Evolutionary conservation across 2,113 vertebrate genomes (phyloP).

Genomic region (Notarius lentiginosus): DNA sequence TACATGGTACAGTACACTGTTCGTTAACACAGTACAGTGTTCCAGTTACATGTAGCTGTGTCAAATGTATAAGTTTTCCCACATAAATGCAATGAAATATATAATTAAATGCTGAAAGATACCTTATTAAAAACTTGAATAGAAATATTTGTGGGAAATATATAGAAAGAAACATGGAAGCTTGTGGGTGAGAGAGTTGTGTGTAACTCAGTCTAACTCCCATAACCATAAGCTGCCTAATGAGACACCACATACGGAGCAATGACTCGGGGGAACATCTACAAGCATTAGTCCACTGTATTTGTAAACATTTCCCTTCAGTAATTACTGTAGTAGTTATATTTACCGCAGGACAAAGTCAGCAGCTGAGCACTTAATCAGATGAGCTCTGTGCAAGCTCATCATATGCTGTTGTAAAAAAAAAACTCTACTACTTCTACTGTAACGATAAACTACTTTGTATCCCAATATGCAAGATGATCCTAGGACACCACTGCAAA

Average conservation of each 20-base stretch:
- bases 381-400: not conserved
- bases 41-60: not conserved
- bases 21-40: not conserved
- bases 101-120: not conserved
- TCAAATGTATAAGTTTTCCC: not conserved
- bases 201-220: slow-evolving; percentile 3
- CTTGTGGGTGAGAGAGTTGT: not conserved
- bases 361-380: not conserved
- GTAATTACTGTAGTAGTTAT: not conserved
- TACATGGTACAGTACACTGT: no score
- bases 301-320: slow-evolving; percentile 14
- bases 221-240: not conserved
- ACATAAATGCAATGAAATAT: not conserved
- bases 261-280: not conserved
- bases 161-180: not conserved
- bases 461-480: not conserved
- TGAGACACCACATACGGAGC: slow-evolving; percentile 5
- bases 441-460: not conserved
- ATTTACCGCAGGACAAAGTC: not conserved
- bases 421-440: not conserved
- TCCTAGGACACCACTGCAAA: not conserved
- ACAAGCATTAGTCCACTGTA: not conserved
- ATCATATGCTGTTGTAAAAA: not conserved
- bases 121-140: not conserved
- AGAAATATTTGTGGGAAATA: not conserved